phyloP scores from a whole-genome alignment of 1,140 invertebrate genomes.

The Atta cephalotes region DNA sequence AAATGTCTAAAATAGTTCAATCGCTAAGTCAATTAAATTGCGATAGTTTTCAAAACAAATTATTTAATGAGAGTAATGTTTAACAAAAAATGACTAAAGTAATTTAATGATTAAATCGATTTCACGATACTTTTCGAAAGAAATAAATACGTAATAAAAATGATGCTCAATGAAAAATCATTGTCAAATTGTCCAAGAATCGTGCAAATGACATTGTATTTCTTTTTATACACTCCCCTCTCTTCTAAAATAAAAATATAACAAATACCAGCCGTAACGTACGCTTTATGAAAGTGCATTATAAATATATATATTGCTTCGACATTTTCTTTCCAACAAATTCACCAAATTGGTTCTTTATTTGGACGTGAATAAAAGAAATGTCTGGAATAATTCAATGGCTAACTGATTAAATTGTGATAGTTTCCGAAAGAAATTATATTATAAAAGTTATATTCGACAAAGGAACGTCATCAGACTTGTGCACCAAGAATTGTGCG shows the following conservation, averaged over 20 bases:
- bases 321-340: background rate
- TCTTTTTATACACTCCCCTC: background rate
- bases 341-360: no score
- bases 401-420: background rate
- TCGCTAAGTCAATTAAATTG: no score
- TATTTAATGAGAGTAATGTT: no score
- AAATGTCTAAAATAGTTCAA: no score
- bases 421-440: background rate
- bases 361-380: no score
- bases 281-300: background rate
- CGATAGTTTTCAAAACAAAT: no score
- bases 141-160: no score
- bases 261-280: slow-evolving; percentile 2
- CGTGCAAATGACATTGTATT: background rate
- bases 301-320: background rate
- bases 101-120: background rate
- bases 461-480: background rate
- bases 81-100: background rate
- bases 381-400: no score
- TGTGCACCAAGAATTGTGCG: background rate
- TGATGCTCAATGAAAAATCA: background rate
- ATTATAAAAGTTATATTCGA: background rate
- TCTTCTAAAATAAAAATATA: background rate
- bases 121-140: background rate
- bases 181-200: background rate